These are phyloP conservation scores for Dryococelus australis DNA, from an alignment of 2,888 invertebrate species.

Conservation along the genomic window DNA sequence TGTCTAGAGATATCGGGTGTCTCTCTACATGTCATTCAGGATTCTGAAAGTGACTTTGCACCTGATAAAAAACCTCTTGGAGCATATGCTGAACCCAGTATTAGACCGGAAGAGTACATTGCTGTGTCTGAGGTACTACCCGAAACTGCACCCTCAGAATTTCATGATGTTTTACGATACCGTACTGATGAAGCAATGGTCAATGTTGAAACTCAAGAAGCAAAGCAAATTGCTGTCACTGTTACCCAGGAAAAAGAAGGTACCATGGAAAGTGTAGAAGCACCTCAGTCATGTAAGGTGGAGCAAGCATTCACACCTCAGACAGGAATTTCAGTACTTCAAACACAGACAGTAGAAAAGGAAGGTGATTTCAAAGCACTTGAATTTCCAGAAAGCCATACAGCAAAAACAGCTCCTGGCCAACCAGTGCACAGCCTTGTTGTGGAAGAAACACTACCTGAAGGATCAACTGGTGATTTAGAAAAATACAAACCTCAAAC, in stretches of 20 bases:
- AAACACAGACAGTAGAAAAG: slow-evolving; percentile 70
- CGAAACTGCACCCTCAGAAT: slow-evolving; percentile 64
- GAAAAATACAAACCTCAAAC: slow-evolving; percentile 58
- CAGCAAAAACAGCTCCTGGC: slow-evolving; percentile 61
- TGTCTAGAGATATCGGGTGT: slow-evolving; percentile 67
- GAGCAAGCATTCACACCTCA: slow-evolving; percentile 66
- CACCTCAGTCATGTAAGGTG: slow-evolving; percentile 56
- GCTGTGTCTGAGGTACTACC: slow-evolving; percentile 67
- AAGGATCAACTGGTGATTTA: slow-evolving; percentile 60
- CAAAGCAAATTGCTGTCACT: slow-evolving; percentile 69
- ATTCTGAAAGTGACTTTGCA: slow-evolving; percentile 68
- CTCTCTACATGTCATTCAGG: slow-evolving; percentile 69
- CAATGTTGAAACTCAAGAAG: slow-evolving; percentile 67
- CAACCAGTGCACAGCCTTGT: slow-evolving; percentile 64
- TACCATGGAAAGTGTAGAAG: slow-evolving; percentile 54
- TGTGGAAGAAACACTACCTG: slow-evolving; percentile 58
- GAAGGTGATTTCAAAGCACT: slow-evolving; percentile 66
- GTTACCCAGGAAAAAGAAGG: slow-evolving; percentile 72
- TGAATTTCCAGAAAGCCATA: slow-evolving; percentile 63
- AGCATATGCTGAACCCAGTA: slow-evolving; percentile 65
- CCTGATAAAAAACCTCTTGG: slow-evolving; percentile 62
- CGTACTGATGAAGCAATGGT: slow-evolving; percentile 63
- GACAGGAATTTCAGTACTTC: slow-evolving; percentile 67
- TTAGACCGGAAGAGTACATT: slow-evolving; percentile 68
- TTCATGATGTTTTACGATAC: slow-evolving; percentile 64